Percentiles rank a stretch among this genome's conserved stretches.
These are phyloP conservation scores for Nomada fucata DNA, from an alignment of 2,888 invertebrate species.

Conservation along the genomic window DNA sequence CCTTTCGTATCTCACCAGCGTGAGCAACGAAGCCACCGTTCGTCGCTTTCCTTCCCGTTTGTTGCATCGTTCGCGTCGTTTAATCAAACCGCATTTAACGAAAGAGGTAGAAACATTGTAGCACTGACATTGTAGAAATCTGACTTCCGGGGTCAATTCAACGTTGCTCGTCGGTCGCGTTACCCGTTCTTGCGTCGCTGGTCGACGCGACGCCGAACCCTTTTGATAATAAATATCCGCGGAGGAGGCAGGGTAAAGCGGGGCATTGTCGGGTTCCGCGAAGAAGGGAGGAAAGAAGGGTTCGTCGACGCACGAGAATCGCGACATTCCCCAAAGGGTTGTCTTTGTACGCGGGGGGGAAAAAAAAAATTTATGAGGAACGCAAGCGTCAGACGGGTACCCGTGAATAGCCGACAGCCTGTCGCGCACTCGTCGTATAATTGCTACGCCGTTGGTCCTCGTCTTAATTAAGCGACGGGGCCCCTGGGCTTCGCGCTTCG, in stretches of 20 bases:
- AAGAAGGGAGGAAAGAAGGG: constrained; percentile 8
- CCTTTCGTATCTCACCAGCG: not conserved
- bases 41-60: not conserved
- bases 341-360: constrained; percentile 27
- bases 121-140: too few relatives aligned
- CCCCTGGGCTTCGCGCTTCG: constrained; percentile 39
- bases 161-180: not conserved
- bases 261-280: constrained; percentile 6
- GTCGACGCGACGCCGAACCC: not conserved
- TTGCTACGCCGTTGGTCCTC: constrained; percentile 72
- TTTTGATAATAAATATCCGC: constrained; percentile 13
- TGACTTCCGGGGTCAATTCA: not conserved
- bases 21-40: not conserved
- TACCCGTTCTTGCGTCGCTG: not conserved
- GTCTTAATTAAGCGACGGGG: constrained; percentile 71
- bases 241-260: not conserved
- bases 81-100: not conserved
- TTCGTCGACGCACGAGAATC: constrained; percentile 11
- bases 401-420: constrained; percentile 64
- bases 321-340: constrained; percentile 33
- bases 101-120: not conserved
- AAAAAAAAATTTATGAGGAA: constrained; percentile 38
- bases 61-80: not conserved
- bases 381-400: constrained; percentile 36
- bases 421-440: constrained; percentile 71